Percentiles rank a stretch among this genome's conserved stretches.
Conservation (phyloP, 2,888 invertebrate genomes). For the Drosophila gaucha region DNA sequence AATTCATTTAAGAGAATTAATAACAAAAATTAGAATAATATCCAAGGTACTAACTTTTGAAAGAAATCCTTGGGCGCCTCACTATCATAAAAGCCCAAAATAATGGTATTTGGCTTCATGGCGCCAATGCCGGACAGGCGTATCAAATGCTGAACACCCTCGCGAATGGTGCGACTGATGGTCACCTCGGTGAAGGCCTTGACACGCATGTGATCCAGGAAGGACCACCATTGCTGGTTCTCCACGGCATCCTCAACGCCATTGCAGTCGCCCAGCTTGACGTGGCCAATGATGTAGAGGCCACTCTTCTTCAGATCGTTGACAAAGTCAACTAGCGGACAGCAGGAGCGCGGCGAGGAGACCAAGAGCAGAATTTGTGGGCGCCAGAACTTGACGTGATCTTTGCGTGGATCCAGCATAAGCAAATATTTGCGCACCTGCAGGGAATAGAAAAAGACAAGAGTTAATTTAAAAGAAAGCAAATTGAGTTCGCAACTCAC, state of each 20-base stretch:
- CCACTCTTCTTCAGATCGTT: constrained; percentile 99
- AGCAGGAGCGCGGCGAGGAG: constrained; percentile 94
- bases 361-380: constrained; percentile 98
- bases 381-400: constrained; percentile 99
- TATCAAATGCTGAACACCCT: constrained; percentile 96
- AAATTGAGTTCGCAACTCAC: constrained; percentile 37
- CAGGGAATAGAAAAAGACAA: neutral
- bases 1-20: neutral
- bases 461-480: neutral
- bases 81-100: constrained; percentile 96
- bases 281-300: constrained; percentile 94
- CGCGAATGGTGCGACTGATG: constrained; percentile 92
- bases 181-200: constrained; percentile 99
- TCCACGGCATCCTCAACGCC: constrained; percentile 90
- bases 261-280: constrained; percentile 87
- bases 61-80: constrained; percentile 92
- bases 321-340: constrained; percentile 97
- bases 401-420: constrained; percentile 96
- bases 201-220: constrained; percentile 97
- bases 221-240: constrained; percentile 94
- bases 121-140: constrained; percentile 98
- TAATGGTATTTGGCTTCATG: constrained; percentile 99
- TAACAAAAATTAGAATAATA: neutral
- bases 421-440: constrained; percentile 96
- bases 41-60: constrained; percentile 86